Evolutionary conservation across 2,113 vertebrate genomes (phyloP).

Genomic region (Gadus chalcogrammus): DNA sequence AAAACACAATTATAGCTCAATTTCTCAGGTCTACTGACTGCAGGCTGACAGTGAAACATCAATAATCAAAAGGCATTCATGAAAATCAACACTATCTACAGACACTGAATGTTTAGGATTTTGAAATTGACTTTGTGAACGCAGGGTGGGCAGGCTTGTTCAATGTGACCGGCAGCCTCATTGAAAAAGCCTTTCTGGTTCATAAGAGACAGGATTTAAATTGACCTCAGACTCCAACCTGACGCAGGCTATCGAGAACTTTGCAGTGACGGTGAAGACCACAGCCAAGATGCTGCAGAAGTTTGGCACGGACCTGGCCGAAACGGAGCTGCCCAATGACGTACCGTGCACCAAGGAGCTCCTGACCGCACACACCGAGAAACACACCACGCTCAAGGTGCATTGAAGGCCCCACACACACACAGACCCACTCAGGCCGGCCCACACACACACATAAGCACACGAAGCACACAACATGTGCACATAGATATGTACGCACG

Average conservation of each 20-base stretch:
- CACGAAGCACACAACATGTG: no score
- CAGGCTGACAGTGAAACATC: background rate
- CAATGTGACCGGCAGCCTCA: background rate
- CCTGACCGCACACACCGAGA: slow-evolving; percentile 77
- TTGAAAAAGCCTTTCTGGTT: no score
- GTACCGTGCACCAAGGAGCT: slow-evolving; percentile 86
- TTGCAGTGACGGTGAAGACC: slow-evolving; percentile 90
- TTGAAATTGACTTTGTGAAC: no score
- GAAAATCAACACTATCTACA: background rate
- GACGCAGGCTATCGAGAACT: slow-evolving; percentile 89
- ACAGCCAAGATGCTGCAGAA: slow-evolving; percentile 89
- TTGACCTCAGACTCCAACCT: slow-evolving; percentile 15
- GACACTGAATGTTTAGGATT: background rate
- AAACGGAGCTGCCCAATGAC: slow-evolving; percentile 87
- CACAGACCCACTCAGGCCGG: background rate
- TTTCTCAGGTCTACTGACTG: background rate
- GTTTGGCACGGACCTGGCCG: slow-evolving; percentile 84
- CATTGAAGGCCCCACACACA: background rate
- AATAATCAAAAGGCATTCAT: background rate
- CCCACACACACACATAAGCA: background rate
- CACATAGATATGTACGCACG: no score
- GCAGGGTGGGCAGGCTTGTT: background rate
- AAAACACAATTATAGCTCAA: no score
- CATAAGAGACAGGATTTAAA: no score
- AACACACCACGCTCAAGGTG: slow-evolving; percentile 84